Evolutionary conservation across 2,113 vertebrate genomes (phyloP).

Genomic region (Oncorhynchus keta): DNA sequence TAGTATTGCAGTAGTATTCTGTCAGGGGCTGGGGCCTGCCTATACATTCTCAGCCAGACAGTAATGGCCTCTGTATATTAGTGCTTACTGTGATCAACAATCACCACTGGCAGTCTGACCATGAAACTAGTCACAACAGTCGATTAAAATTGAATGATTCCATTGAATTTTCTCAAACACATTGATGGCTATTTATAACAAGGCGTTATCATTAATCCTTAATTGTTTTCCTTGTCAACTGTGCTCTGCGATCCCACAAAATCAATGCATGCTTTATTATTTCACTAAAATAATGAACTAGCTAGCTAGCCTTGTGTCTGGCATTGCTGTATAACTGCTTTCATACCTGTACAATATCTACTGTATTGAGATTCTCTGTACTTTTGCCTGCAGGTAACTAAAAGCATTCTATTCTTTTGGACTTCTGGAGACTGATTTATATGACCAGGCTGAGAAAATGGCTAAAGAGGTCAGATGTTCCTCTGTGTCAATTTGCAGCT

Average conservation of each 20-base stretch:
- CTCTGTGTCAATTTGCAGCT: neutral
- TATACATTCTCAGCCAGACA: neutral
- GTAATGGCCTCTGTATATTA: neutral
- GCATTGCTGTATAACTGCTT: neutral
- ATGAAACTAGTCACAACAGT: neutral
- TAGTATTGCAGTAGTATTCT: too few relatives aligned
- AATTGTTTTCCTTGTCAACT: neutral
- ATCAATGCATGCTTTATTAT: too few relatives aligned
- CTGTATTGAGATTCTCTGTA: neutral
- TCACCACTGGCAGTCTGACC: neutral
- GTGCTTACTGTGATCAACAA: neutral
- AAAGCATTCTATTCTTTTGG: conserved; percentile 92
- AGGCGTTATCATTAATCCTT: too few relatives aligned
- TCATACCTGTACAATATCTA: too few relatives aligned
- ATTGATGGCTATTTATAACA: neutral
- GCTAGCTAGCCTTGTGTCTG: neutral
- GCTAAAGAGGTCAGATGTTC: conserved; percentile 81
- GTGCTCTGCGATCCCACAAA: too few relatives aligned
- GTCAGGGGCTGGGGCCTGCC: too few relatives aligned
- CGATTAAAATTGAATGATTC: neutral
- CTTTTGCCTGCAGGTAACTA: conserved; percentile 77
- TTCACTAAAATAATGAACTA: neutral
- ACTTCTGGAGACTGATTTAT: conserved; percentile 85
- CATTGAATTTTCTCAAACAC: neutral
- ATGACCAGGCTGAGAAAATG: conserved; percentile 83